Conservation (phyloP, 1,140 invertebrate genomes). For the Drosophila novamexicana region DNA sequence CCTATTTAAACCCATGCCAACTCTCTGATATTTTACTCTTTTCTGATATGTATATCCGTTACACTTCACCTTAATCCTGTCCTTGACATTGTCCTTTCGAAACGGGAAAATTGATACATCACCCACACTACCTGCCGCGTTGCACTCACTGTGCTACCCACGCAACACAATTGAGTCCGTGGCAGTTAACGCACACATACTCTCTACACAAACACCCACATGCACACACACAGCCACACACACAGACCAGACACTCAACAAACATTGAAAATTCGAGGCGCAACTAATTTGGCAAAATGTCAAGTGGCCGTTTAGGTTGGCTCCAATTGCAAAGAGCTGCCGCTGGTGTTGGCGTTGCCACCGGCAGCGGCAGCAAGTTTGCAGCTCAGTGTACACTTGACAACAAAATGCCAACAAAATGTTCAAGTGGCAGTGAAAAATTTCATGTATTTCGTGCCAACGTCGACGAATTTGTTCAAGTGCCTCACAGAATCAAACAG, state of each 20-base stretch:
- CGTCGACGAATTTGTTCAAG: slow-evolving; percentile 39
- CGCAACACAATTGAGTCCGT: slow-evolving; percentile 20
- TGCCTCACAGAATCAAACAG: slow-evolving; percentile 9
- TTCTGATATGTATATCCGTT: slow-evolving; percentile 7
- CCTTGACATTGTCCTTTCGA: slow-evolving; percentile 31
- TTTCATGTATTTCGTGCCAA: slow-evolving; percentile 45
- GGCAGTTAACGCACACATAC: slow-evolving; percentile 4
- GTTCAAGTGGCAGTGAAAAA: slow-evolving; percentile 50
- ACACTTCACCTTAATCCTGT: slow-evolving; percentile 1
- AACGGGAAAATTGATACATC: slow-evolving; percentile 41
- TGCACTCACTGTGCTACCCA: slow-evolving; percentile 18
- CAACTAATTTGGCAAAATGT: slow-evolving; percentile 55
- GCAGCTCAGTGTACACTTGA: slow-evolving; percentile 44
- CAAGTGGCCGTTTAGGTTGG: slow-evolving; percentile 44
- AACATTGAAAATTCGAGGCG: slow-evolving; percentile 44
- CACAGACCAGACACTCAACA: slow-evolving; percentile 1
- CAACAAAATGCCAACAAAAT: slow-evolving; percentile 39
- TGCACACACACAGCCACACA: slow-evolving; percentile 1
- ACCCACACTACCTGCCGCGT: background rate
- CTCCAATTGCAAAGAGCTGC: slow-evolving; percentile 42
- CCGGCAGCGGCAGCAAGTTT: slow-evolving; percentile 7
- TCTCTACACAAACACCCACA: background rate
- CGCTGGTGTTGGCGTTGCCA: slow-evolving; percentile 7
- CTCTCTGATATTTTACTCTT: background rate
- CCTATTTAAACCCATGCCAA: background rate